These are phyloP conservation scores for Lethocerus indicus DNA, from an alignment of 1,140 invertebrate genomes.

Conservation along the genomic window DNA sequence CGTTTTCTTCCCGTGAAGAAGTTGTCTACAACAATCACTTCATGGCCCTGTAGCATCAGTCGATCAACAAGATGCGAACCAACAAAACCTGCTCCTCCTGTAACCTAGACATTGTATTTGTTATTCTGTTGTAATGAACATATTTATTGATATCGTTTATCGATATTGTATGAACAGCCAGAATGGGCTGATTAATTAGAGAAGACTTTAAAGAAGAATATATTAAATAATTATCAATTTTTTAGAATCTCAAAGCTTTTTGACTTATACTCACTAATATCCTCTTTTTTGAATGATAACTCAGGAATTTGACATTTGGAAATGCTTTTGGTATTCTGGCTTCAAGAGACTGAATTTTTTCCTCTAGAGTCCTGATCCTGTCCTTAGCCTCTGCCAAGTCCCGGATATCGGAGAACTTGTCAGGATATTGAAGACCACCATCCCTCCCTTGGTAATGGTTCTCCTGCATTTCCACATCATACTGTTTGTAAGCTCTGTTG, in stretches of 20 bases:
- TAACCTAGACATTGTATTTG: conserved; percentile 48
- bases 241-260: too few species aligned
- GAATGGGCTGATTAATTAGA: too few species aligned
- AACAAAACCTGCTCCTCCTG: conserved; percentile 97
- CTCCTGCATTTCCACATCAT: too few species aligned
- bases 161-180: too few species aligned
- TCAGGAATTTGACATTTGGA: conserved; percentile 77
- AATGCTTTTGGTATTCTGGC: conserved; percentile 60
- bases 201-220: too few species aligned
- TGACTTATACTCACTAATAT: conserved; percentile 58
- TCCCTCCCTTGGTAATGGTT: too few species aligned
- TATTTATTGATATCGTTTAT: too few species aligned
- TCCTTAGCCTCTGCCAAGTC: conserved; percentile 27
- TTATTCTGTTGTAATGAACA: too few species aligned
- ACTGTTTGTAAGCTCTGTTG: too few species aligned
- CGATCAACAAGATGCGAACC: conserved; percentile 94
- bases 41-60: conserved; percentile 91
- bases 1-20: conserved; percentile 94
- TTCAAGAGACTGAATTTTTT: conserved; percentile 50
- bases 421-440: too few species aligned
- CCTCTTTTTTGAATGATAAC: conserved; percentile 76
- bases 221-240: too few species aligned
- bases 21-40: conserved; percentile 96
- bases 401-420: conserved; percentile 1
- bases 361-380: conserved; percentile 47